Evolutionary conservation across 2,797 vertebrate genomes (phyloP).

Genomic region (Bradypodion ventrale): DNA sequence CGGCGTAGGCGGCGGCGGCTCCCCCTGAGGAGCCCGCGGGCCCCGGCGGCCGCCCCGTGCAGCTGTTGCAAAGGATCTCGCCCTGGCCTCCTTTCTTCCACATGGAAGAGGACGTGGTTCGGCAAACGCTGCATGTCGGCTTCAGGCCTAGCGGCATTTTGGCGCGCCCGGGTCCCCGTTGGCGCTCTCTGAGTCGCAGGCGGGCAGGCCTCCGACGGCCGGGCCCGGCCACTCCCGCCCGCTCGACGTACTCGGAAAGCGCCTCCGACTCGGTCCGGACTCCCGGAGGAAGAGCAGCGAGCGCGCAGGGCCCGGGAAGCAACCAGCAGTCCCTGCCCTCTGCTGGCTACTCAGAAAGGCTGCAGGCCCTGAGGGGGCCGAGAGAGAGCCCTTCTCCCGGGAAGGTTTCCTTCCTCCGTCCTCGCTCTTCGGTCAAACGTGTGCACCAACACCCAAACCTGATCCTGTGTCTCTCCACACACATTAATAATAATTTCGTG

Average conservation of each 20-base stretch:
- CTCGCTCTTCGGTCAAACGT: too few relatives aligned
- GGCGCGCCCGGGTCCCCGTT: too few relatives aligned
- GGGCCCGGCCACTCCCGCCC: too few relatives aligned
- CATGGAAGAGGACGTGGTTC: slow-evolving; percentile 95
- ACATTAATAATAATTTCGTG: too few relatives aligned
- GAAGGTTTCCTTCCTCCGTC: too few relatives aligned
- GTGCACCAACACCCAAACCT: too few relatives aligned
- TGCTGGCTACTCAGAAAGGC: slow-evolving; percentile 21
- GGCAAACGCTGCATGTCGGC: slow-evolving; percentile 91
- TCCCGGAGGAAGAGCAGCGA: neutral
- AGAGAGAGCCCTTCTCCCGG: too few relatives aligned
- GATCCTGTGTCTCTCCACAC: too few relatives aligned
- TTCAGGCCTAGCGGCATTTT: slow-evolving; percentile 94
- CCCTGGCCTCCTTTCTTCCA: slow-evolving; percentile 96
- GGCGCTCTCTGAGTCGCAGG: too few relatives aligned
- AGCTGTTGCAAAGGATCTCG: slow-evolving; percentile 94
- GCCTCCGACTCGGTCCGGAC: slow-evolving; percentile 44
- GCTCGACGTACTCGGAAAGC: slow-evolving; percentile 46
- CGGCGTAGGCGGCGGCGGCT: slow-evolving; percentile 71
- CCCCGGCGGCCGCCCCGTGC: slow-evolving; percentile 80
- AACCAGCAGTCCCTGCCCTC: slow-evolving; percentile 31
- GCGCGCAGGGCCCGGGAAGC: neutral
- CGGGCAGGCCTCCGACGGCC: too few relatives aligned
- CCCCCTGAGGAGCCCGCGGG: slow-evolving; percentile 60
- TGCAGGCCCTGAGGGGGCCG: neutral